Base-by-base conservation (phyloP, 2,888 invertebrate genomes). In the Cryptocheilus praepositus region DNA sequence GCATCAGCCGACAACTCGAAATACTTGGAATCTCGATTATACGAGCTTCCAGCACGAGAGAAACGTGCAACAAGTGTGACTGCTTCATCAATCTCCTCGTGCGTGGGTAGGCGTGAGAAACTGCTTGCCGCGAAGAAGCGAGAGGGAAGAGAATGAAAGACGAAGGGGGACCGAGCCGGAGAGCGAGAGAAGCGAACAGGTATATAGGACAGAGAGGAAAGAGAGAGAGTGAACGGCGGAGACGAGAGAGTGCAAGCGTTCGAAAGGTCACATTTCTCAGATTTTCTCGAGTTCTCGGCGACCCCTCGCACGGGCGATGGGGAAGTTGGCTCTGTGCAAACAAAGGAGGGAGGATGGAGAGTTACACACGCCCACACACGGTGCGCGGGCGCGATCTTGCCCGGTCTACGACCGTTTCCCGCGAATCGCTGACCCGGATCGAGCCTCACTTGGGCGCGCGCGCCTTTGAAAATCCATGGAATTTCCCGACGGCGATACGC, bases 261-360 rank as follows among this genome's bases (percentile, higher is more conserved):
- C 73, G 74, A 85, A 86, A 86, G 85, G 85, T 85, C 83, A 84
- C 83, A 83, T 84, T 84, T 84, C 80, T 83, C 61, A 77, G 84
- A 81, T 83, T 84, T 83, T 78, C 78, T 70, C 74, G 76, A 74
- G 82, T 76, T 73, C 70, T 58, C 73, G 57, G 70, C 67, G 70
- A 76, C 61, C 66, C 62, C 36, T 36, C 61, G 58, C 53, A 53
- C 63, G 52, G 18, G 11, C 4, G 46, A 54, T 3, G 28, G 63
- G 45, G 63, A 67, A 59, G 56, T 61, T 52, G 25, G 44, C 28
- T 36, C 22, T 15, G 52, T 2, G 59, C 52, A 58, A 66, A 73
- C 61, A 73, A 68, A 68, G 73, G 49, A 61, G 53, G 53, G 61
- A 46, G 54, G 22, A 64, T 69, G 61, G 63, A 44, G 61, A 18